Conservation (phyloP, 2,113 vertebrate species). For the Penelope pileata region DNA sequence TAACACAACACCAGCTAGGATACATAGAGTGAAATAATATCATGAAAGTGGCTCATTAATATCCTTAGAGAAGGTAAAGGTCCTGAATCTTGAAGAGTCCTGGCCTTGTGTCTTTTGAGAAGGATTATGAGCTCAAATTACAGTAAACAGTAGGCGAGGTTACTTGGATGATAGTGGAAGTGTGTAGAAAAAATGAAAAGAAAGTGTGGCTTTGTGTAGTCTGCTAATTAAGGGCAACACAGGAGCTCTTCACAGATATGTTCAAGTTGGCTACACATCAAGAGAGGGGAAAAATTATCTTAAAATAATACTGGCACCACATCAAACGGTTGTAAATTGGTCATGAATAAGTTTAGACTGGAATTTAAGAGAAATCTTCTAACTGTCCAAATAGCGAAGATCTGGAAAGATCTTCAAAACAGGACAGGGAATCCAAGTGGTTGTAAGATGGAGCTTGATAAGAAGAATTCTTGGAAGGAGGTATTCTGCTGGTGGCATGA, state of each 20-base stretch:
- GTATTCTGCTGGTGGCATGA: background rate
- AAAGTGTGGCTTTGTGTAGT: background rate
- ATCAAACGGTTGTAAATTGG: slow-evolving; percentile 8
- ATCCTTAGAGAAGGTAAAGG: background rate
- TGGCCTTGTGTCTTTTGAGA: background rate
- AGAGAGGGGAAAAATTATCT: background rate
- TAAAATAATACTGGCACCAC: background rate
- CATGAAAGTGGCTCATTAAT: background rate
- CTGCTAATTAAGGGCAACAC: background rate
- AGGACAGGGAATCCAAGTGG: background rate
- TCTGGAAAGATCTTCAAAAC: slow-evolving; percentile 17
- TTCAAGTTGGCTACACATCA: background rate
- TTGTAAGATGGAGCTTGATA: background rate
- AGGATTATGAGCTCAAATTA: background rate
- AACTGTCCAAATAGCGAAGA: background rate
- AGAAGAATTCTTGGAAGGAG: background rate
- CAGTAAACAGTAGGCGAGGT: background rate
- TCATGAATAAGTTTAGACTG: background rate
- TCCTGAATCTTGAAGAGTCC: background rate
- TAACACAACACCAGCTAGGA: background rate
- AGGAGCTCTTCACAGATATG: background rate
- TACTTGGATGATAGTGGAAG: background rate
- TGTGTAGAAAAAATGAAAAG: background rate
- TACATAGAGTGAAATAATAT: background rate
- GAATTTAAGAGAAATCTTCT: background rate